Conservation (phyloP, 2,113 vertebrate species). For the Nibea coibor region DNA sequence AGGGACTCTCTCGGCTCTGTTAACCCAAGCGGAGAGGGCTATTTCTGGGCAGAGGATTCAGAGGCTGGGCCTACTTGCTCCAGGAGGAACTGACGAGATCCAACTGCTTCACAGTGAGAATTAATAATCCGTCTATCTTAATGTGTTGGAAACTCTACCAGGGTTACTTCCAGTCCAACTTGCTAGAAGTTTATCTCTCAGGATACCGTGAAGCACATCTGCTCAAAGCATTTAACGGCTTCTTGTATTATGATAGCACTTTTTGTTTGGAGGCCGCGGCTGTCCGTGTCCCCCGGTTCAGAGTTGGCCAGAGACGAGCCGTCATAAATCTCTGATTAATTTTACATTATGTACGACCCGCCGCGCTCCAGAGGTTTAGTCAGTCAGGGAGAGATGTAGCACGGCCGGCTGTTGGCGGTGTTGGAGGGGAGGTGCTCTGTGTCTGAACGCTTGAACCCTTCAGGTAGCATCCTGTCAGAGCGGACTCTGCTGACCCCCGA, state of each 20-base stretch:
- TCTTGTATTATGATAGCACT: background rate
- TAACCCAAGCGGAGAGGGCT: slow-evolving; percentile 78
- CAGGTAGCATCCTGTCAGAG: slow-evolving; percentile 82
- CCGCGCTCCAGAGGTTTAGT: background rate
- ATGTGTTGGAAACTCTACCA: slow-evolving; percentile 20
- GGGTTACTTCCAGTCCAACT: background rate
- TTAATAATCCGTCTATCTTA: slow-evolving; percentile 17
- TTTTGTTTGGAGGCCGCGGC: background rate
- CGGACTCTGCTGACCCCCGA: slow-evolving; percentile 81
- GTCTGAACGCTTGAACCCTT: background rate
- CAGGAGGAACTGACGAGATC: slow-evolving; percentile 85
- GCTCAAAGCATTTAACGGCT: slow-evolving; percentile 18
- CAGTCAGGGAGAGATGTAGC: no score
- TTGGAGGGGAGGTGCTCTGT: no score
- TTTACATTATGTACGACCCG: background rate
- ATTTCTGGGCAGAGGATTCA: slow-evolving; percentile 77
- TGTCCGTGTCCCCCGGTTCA: background rate
- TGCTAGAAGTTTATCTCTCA: slow-evolving; percentile 6
- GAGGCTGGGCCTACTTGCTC: slow-evolving; percentile 86
- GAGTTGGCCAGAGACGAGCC: background rate
- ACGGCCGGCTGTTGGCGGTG: no score
- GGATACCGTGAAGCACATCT: slow-evolving; percentile 33
- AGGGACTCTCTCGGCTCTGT: slow-evolving; percentile 83
- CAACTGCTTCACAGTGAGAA: slow-evolving; percentile 83
- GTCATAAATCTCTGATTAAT: slow-evolving; percentile 1